Evolutionary conservation across 1,140 invertebrate species (phyloP), one percentile per base, ranked within the genome.

Genomic region (Drosophila sturtevanti): DNA sequence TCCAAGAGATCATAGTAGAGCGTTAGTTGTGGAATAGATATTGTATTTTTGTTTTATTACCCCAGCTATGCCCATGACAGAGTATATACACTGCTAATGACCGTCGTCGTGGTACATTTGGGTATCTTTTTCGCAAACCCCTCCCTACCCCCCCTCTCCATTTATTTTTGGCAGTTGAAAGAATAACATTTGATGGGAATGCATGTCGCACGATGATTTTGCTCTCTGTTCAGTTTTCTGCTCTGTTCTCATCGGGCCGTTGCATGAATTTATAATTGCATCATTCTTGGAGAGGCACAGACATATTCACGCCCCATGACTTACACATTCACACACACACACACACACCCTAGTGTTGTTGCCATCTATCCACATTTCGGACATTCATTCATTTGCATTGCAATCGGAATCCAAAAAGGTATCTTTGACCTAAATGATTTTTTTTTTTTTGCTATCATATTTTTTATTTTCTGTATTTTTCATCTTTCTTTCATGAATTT

Each of bases 231-330:
- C 34, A 12, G 21, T 24, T 6, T 18, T 4, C 22, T 41, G 71
- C 51, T 70, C 51, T 12, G 41, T 21, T 35, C 35, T 24, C 35
- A 48, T 22, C 68, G 51, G 69, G 10, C 69, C 35, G 16, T 11
- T 56, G 69, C 68, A 82, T 87, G 79, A 87, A 87, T 87, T 82
- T 82, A 89, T 89, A 87, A 87, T 87, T 87, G 82, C 68, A 82
- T 82, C 79, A 89, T 77, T 77, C 67, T 68, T 84, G 52, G 63
- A 54, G 52, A 63, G 58, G 63, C 60, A 63, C 65, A 76, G 59
- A 60, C 73, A 76, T 41, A 69, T 38, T 76, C 59, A 66, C 64
- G 37, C 73, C 63, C 44, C 62, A 51, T 48, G 27, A 65, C 52
- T 44, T 59, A 64, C 69, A 69, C 76, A 76, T 59, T 18, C 35